Evolutionary conservation across 2,888 invertebrate genomes (phyloP).

Genomic region (Brachynemurus nebulosus): DNA sequence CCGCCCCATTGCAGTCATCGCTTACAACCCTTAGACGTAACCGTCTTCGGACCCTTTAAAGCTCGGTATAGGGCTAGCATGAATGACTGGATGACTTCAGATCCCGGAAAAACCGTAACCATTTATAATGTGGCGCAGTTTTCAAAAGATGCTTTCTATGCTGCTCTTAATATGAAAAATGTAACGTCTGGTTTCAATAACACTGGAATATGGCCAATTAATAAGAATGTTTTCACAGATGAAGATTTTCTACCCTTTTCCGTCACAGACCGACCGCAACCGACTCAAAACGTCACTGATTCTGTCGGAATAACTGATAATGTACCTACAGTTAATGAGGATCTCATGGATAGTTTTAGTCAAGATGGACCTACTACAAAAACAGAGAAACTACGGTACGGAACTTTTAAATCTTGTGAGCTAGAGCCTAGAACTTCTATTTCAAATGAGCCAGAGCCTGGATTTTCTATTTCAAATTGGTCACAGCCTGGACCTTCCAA

Average conservation of each 20-base stretch:
- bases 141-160: slow-evolving; percentile 16
- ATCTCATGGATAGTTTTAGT: background rate
- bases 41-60: slow-evolving; percentile 19
- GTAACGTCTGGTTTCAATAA: slow-evolving; percentile 19
- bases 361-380: background rate
- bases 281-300: slow-evolving; percentile 7
- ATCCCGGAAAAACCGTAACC: slow-evolving; percentile 23
- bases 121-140: slow-evolving; percentile 22
- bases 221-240: slow-evolving; percentile 11
- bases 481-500: slow-evolving; percentile 2
- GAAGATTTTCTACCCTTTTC: slow-evolving; percentile 12
- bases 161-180: slow-evolving; percentile 19
- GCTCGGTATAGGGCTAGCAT: slow-evolving; percentile 18
- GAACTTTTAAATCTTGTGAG: slow-evolving; percentile 2
- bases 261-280: slow-evolving; percentile 11
- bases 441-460: slow-evolving; percentile 10
- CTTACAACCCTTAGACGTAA: slow-evolving; percentile 23
- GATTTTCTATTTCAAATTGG: slow-evolving; percentile 5
- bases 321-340: slow-evolving; percentile 4
- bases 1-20: slow-evolving; percentile 17
- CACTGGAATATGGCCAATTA: slow-evolving; percentile 19
- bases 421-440: slow-evolving; percentile 9
- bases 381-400: slow-evolving; percentile 4
- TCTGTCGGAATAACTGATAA: slow-evolving; percentile 9
- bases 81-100: slow-evolving; percentile 22